Percentiles rank a stretch among this genome's conserved stretches.
These are phyloP conservation scores for Rhinogobius similis DNA, from an alignment of 2,113 vertebrate genomes.

Conservation along the genomic window DNA sequence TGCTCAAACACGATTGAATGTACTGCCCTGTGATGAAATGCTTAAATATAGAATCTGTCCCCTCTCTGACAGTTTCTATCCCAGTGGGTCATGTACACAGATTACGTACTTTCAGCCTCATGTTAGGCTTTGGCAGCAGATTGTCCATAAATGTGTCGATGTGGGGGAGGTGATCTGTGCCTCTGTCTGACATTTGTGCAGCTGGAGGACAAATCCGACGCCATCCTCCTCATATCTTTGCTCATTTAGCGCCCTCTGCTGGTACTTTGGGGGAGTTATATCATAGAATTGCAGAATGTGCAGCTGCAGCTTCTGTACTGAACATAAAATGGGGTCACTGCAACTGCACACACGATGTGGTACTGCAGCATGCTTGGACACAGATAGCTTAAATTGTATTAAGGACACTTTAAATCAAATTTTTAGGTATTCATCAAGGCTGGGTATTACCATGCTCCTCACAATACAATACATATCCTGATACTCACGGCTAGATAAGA, in stretches of 20 bases:
- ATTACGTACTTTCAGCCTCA: background rate
- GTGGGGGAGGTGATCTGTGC: slow-evolving; percentile 20
- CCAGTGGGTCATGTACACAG: background rate
- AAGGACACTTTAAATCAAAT: no score
- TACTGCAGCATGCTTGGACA: slow-evolving; percentile 36
- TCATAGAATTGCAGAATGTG: background rate
- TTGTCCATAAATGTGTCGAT: slow-evolving; percentile 1
- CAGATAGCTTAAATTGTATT: no score
- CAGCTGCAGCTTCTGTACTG: slow-evolving; percentile 4
- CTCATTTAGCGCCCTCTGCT: slow-evolving; percentile 30
- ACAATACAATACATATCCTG: no score
- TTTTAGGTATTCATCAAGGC: no score
- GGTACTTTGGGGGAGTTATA: slow-evolving; percentile 20
- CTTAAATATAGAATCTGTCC: background rate
- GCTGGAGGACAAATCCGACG: slow-evolving; percentile 48
- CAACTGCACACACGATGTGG: slow-evolving; percentile 16
- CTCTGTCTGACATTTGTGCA: slow-evolving; percentile 33
- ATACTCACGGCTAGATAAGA: no score
- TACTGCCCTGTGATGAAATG: background rate
- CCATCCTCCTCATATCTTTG: slow-evolving; percentile 1
- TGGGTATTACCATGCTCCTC: no score
- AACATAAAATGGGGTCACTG: background rate
- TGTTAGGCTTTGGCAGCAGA: slow-evolving; percentile 6
- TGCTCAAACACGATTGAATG: background rate
- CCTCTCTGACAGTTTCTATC: background rate